phyloP scores from a whole-genome alignment of 2,888 invertebrate genomes.

The Pogonocherus hispidulus region DNA sequence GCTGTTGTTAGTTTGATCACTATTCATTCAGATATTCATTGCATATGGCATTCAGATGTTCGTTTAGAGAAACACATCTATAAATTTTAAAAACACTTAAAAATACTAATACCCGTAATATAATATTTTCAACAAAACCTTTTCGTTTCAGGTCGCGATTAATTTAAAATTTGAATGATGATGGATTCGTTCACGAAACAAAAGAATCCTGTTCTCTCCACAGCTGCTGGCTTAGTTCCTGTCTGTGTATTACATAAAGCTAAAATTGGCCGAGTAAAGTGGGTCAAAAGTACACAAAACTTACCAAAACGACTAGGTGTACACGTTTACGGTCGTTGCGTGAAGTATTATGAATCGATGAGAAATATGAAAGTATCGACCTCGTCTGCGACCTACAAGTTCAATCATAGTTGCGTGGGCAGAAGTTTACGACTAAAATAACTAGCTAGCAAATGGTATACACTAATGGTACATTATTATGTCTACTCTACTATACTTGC shows the following conservation, averaged over 20 bases:
- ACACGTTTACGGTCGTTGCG: constrained; percentile 30
- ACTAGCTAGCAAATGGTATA: constrained; percentile 19
- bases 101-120: no score
- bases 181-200: no score
- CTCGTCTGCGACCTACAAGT: constrained; percentile 64
- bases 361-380: constrained; percentile 60
- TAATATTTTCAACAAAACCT: no score
- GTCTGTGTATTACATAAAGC: constrained; percentile 6
- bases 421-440: constrained; percentile 26
- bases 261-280: constrained; percentile 29
- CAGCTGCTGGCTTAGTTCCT: background rate
- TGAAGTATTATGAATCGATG: constrained; percentile 42
- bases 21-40: no score
- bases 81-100: no score
- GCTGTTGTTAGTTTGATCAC: no score
- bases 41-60: no score
- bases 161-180: no score
- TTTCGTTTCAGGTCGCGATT: no score
- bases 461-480: background rate
- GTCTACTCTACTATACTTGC: no score
- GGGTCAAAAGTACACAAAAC: constrained; percentile 41
- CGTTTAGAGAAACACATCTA: no score
- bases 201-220: background rate
- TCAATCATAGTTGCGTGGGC: constrained; percentile 57
- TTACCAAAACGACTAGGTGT: constrained; percentile 8